Base-by-base conservation (phyloP, 2,113 vertebrate genomes). In the Grantiella picta region DNA sequence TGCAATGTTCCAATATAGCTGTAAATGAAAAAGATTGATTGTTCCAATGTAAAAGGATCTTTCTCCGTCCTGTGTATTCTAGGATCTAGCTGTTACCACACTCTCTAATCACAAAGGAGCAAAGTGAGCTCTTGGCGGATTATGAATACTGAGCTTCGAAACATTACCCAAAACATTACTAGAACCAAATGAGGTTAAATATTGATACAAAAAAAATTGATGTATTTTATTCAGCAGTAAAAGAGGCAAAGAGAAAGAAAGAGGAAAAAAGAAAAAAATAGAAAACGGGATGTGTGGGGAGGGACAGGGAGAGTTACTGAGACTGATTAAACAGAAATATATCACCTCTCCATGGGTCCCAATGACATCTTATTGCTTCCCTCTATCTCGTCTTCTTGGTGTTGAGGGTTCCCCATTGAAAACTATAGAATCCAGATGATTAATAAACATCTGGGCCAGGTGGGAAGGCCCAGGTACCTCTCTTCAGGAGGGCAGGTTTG, bases 261-360 rank as follows among this genome's bases (percentile, higher is more conserved):
- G 13, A 49, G 21, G 54, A n/a, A n/a, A 20, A 49, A 12, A 56
- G 52, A n/a, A n/a, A 12, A 56, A 63, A 11, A 12, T 22, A 45
- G 57, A 54, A 47, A 38, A 56, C 54, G 4, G 6, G 3, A 4
- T 29, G 15, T 11, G 9, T 2, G 7, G 0, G 31, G 25, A 13
- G 4, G 6, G 11, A 8, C 28, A n/a, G 15, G 15, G n/a, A 33
- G 2, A 15, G 22, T 27, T 28, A 22, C 33, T 36, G 22, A 69
- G 42, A 31, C 7, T 54, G 18, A 56, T 56, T 47, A n/a, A 47
- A 8, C 17, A 47, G 15, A 56, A 64, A 20, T 6, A 2, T 20
- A 29, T 49, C n/a, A 56, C 28, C 6, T 11, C 23, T n/a, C 42
- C 17, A 17, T 45, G 50, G 23, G 28, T 56, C 40, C 40, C 27